Conservation (phyloP, 2,888 invertebrate genomes). For the Punctoribates punctum region DNA sequence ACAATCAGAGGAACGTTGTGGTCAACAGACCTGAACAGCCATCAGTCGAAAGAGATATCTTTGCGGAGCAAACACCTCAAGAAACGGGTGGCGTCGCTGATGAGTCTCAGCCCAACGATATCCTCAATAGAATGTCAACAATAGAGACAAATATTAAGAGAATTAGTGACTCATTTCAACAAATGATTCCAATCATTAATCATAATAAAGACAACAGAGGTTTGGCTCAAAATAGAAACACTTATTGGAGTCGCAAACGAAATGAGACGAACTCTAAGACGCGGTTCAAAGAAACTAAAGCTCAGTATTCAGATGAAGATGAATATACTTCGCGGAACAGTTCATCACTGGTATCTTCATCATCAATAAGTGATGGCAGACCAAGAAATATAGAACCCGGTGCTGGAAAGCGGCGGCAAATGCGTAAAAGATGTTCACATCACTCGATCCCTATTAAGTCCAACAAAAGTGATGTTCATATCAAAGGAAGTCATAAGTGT, state of each 20-base stretch:
- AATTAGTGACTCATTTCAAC: conserved; percentile 25
- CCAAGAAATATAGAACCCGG: neutral
- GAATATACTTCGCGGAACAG: conserved; percentile 1
- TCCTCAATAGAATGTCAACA: neutral
- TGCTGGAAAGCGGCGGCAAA: neutral
- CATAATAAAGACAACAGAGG: too few relatives aligned
- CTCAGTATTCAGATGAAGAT: neutral
- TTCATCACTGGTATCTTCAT: conserved; percentile 26
- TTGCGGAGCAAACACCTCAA: neutral
- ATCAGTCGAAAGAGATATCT: neutral
- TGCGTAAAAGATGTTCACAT: neutral
- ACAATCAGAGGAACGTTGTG: neutral
- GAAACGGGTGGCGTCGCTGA: neutral
- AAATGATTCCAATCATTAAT: neutral
- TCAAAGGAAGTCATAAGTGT: neutral
- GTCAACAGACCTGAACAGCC: neutral
- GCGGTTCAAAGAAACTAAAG: neutral
- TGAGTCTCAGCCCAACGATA: neutral
- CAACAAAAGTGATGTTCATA: neutral
- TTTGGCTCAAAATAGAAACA: conserved; percentile 9
- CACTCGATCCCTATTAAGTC: conserved; percentile 10
- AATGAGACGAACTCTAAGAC: neutral
- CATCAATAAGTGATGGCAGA: neutral
- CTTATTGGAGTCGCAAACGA: neutral
- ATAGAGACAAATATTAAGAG: conserved; percentile 5